Evolutionary conservation across 2,113 vertebrate genomes (phyloP).

Genomic region (Tachysurus vachellii): DNA sequence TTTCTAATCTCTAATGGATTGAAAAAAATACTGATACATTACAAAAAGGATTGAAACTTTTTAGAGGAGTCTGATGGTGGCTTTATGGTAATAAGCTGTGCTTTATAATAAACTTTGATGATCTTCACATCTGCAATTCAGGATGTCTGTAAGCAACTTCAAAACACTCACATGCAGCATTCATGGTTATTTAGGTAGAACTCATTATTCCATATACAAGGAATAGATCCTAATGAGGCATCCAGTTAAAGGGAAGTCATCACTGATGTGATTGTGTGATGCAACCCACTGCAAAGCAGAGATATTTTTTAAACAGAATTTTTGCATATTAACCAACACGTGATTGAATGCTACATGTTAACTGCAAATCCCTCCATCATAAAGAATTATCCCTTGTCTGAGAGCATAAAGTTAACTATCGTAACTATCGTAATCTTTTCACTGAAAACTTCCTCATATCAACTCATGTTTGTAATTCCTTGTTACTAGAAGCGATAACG

Average conservation of each 20-base stretch:
- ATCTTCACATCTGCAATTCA: not conserved
- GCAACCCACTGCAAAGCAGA: not conserved
- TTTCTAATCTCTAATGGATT: not conserved
- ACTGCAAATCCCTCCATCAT: not conserved
- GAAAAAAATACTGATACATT: not conserved
- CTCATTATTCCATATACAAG: not conserved
- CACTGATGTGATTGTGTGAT: not conserved
- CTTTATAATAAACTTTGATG: not conserved
- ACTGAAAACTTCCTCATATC: not conserved
- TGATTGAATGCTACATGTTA: not conserved
- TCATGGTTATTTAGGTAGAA: not conserved
- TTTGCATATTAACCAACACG: not conserved
- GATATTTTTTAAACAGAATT: not conserved
- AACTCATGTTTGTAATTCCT: not conserved
- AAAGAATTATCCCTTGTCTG: not conserved
- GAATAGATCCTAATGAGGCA: not conserved
- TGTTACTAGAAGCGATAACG: not conserved
- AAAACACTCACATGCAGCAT: not conserved
- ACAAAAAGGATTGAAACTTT: not conserved
- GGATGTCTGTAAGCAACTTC: not conserved
- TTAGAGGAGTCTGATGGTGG: not conserved
- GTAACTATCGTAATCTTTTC: not conserved
- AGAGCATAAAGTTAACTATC: not conserved
- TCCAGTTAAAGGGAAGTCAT: not conserved
- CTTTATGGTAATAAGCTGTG: not conserved